These are phyloP conservation scores for Chymomyza costata DNA, from an alignment of 1,140 invertebrate genomes.

Conservation along the genomic window DNA sequence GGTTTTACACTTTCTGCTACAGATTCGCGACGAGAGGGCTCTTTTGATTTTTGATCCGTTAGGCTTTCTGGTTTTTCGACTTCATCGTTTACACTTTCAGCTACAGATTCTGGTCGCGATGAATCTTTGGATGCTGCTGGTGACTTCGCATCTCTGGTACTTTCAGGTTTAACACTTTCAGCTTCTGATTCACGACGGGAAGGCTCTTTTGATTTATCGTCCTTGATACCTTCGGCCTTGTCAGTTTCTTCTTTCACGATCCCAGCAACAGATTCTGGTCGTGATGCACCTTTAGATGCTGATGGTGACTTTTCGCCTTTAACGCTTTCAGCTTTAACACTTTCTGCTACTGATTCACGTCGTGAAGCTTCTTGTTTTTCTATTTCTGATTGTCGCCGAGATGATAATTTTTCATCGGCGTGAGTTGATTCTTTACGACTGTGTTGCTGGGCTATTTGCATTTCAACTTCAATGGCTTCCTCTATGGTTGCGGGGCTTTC, in stretches of 20 bases:
- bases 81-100: slow-evolving; percentile 13
- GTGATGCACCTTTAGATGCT: slow-evolving; percentile 29
- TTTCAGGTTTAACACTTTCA: slow-evolving; percentile 17
- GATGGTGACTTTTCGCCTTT: slow-evolving; percentile 30
- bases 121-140: slow-evolving; percentile 25
- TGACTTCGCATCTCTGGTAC: slow-evolving; percentile 33
- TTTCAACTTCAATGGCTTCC: slow-evolving; percentile 69
- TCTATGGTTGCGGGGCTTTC: slow-evolving; percentile 70
- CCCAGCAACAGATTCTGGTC: slow-evolving; percentile 24
- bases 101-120: slow-evolving; percentile 23
- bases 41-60: slow-evolving; percentile 8
- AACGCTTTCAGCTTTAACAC: slow-evolving; percentile 11
- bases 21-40: slow-evolving; percentile 22
- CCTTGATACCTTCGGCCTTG: slow-evolving; percentile 1
- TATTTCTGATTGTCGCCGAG: slow-evolving; percentile 21
- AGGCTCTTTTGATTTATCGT: slow-evolving; percentile 18
- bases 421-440: neutral
- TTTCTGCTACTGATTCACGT: slow-evolving; percentile 4
- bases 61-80: slow-evolving; percentile 4
- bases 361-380: slow-evolving; percentile 13
- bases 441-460: slow-evolving; percentile 30
- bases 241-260: slow-evolving; percentile 14
- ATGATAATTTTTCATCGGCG: slow-evolving; percentile 7
- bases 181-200: slow-evolving; percentile 21
- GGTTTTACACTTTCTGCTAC: slow-evolving; percentile 14